These are phyloP conservation scores for Lasioglossum pauxillum DNA, from an alignment of 2,888 invertebrate species.

Conservation along the genomic window DNA sequence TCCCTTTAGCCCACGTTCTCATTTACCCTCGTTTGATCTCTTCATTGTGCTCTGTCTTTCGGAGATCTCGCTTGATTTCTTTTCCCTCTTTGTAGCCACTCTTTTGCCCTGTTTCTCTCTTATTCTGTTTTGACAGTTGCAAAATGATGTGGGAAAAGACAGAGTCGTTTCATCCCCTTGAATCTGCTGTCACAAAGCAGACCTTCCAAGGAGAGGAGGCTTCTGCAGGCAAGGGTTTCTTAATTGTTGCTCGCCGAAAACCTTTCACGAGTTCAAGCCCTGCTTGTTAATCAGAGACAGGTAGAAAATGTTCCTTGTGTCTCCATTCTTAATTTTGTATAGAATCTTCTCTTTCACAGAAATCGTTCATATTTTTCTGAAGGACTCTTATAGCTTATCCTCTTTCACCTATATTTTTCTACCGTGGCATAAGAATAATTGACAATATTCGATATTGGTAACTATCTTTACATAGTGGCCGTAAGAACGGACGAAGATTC, in stretches of 20 bases:
- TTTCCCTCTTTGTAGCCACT: neutral
- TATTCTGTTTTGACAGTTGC: neutral
- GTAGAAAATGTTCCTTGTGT: neutral
- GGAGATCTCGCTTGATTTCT: neutral
- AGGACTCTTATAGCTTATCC: no score
- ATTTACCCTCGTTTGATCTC: constrained; percentile 15
- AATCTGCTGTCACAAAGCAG: neutral
- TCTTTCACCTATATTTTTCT: no score
- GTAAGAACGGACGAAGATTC: no score
- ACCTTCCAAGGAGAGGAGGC: neutral
- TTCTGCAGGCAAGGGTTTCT: neutral
- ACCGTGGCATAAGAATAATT: neutral
- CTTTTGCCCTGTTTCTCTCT: neutral
- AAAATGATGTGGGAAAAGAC: neutral
- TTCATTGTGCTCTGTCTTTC: neutral
- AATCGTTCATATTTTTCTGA: neutral
- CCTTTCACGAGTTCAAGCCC: no score
- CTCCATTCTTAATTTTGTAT: neutral
- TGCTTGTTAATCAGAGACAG: neutral
- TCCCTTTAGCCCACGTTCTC: neutral
- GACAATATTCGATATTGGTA: neutral
- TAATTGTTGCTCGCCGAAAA: neutral
- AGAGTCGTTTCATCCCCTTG: neutral
- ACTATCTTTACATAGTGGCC: no score
- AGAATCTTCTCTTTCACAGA: neutral